phyloP scores from a whole-genome alignment of 2,113 vertebrate species.

The Scomber japonicus region DNA sequence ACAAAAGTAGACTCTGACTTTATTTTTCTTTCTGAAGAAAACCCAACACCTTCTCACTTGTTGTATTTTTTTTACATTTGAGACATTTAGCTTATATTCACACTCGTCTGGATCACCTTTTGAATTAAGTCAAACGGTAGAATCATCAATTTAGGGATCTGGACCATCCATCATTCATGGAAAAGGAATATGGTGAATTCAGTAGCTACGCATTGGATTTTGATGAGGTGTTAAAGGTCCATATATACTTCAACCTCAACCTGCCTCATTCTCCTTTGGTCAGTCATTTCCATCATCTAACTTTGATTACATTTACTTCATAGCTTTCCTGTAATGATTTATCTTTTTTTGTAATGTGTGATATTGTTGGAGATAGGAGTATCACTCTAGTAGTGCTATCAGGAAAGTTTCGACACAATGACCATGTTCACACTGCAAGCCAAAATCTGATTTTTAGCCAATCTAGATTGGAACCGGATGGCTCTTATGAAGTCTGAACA shows the following conservation, averaged over 20 bases:
- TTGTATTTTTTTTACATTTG: constrained; percentile 23
- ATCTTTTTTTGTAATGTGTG: too few species aligned
- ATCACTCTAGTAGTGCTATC: too few species aligned
- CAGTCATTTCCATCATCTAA: not conserved
- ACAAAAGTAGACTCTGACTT: constrained; percentile 38
- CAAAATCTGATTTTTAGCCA: too few species aligned
- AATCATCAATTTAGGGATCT: constrained; percentile 2
- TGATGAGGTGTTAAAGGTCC: not conserved
- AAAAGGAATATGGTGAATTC: not conserved
- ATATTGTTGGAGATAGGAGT: too few species aligned
- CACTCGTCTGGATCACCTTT: constrained; percentile 18
- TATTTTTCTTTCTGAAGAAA: constrained; percentile 50
- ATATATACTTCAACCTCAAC: not conserved
- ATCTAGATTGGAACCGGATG: too few species aligned
- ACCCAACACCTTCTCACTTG: constrained; percentile 40
- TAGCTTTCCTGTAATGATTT: too few species aligned
- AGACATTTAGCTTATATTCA: constrained; percentile 22
- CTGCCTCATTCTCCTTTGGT: not conserved
- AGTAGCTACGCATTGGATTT: not conserved
- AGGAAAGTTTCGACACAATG: too few species aligned
- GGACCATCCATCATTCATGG: not conserved
- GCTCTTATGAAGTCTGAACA: too few species aligned
- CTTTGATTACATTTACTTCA: too few species aligned
- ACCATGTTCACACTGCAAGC: too few species aligned
- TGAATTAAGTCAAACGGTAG: constrained; percentile 8